phyloP scores from a whole-genome alignment of 2,888 invertebrate genomes.

The Ichneumoninae sp. region DNA sequence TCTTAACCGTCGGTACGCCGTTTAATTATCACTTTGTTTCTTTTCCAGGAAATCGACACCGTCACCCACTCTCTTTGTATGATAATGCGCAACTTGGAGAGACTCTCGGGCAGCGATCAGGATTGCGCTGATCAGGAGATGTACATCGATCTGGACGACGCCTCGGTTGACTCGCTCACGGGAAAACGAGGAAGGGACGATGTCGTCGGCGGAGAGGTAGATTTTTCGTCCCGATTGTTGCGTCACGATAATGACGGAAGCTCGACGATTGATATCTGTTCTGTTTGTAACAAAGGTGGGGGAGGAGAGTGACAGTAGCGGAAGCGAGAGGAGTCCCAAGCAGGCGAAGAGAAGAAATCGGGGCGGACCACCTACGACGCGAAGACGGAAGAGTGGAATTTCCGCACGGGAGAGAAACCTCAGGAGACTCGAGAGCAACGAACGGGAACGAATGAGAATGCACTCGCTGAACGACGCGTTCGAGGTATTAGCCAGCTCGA shows the following conservation, averaged over 20 bases:
- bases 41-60: constrained; percentile 6
- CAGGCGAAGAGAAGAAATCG: constrained; percentile 83
- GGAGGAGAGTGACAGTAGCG: constrained; percentile 83
- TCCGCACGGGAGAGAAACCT: constrained; percentile 94
- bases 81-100: constrained; percentile 84
- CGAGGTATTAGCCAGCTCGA: constrained; percentile 86
- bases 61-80: constrained; percentile 57
- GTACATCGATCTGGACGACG: constrained; percentile 84
- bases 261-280: neutral
- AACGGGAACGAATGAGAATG: constrained; percentile 96
- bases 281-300: constrained; percentile 76
- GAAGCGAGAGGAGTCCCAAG: constrained; percentile 83
- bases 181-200: constrained; percentile 83
- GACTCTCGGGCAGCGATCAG: constrained; percentile 83
- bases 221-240: neutral
- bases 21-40: too few relatives aligned
- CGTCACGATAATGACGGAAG: neutral
- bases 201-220: constrained; percentile 82
- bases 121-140: constrained; percentile 83
- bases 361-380: constrained; percentile 81
- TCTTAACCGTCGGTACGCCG: neutral
- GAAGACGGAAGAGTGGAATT: constrained; percentile 90
- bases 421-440: constrained; percentile 95
- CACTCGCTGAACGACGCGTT: constrained; percentile 96
- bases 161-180: constrained; percentile 83